Base-by-base conservation (phyloP, 2,888 invertebrate species). In the Eremobia ochroleuca region DNA sequence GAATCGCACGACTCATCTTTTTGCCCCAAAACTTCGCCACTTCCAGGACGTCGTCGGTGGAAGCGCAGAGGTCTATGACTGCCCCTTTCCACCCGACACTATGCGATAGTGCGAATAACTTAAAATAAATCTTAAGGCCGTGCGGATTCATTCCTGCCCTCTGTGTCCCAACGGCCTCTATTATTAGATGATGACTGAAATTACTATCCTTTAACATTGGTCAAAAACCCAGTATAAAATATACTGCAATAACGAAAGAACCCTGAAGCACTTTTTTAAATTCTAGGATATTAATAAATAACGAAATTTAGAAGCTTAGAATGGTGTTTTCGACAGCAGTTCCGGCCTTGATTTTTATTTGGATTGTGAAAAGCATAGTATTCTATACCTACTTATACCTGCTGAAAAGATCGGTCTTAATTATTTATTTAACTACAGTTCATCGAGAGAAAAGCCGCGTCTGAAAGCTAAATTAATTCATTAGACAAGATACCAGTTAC, bases 391-490 rank as follows among this genome's bases (percentile, higher is more conserved):
- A 34, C n/a, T n/a, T 37, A 25, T 21, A 25, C 3, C 15, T 25
- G 25, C 11, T 5, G 25, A 43, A 25, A 43, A n/a, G 25, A 70
- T 31, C 6, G 2, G 2, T 34, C 11, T 4, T 55, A n/a, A 21
- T 25, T 40, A 40, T 40, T 3, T 25, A 49, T 69, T 37, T 52
- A n/a, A 15, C 15, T 18, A 75, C 25, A 25, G 11, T 43, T 31
- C 18, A 61, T 31, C 18, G 15, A 37, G 34, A 18, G 18, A 11
- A 49, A 21, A 52, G 0, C 9, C 18, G 25, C 9, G 1, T 9
- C 31, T 58, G 13, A 61, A 52, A 59, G 46, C 21, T 11, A 69
- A 70, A 70, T 77, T 64, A 77, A 83, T 83, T 78, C 37, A 61
- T 83, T 70, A 78, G 37, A 66, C 46, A 21, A 34, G 49, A 80